A percentile compares a stretch with the other conserved stretches of the same genome.
Evolutionary conservation across 2,113 vertebrate species (phyloP).

Genomic region (Anolis carolinensis): DNA sequence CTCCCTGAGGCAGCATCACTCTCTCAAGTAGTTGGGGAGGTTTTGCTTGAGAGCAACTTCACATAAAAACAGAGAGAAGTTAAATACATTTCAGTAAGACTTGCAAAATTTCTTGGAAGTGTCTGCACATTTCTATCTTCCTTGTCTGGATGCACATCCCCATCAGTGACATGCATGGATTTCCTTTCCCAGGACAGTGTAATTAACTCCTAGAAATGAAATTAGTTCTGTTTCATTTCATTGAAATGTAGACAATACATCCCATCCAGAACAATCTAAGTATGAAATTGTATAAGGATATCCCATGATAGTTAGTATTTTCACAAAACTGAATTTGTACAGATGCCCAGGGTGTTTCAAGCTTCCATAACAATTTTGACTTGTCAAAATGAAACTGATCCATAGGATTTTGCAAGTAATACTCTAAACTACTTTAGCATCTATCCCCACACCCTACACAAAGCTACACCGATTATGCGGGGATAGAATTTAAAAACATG

Average conservation of each 20-base stretch:
- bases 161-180: neutral
- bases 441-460: neutral
- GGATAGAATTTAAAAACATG: neutral
- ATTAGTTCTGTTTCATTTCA: slow-evolving; percentile 5
- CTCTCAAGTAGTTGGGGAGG: no score
- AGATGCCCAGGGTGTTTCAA: neutral
- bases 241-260: neutral
- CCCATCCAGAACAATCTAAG: neutral
- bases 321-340: neutral
- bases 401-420: neutral
- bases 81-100: no score
- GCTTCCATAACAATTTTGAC: neutral
- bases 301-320: neutral
- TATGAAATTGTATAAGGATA: neutral
- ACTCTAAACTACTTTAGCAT: neutral
- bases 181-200: neutral
- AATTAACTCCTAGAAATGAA: neutral
- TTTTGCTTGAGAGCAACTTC: neutral
- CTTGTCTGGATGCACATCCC: neutral
- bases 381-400: neutral
- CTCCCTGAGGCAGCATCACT: no score
- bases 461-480: neutral
- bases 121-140: no score
- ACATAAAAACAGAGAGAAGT: neutral
- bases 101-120: neutral